These are phyloP conservation scores for Leuciscus waleckii DNA, from an alignment of 2,797 vertebrate species.

Conservation along the genomic window DNA sequence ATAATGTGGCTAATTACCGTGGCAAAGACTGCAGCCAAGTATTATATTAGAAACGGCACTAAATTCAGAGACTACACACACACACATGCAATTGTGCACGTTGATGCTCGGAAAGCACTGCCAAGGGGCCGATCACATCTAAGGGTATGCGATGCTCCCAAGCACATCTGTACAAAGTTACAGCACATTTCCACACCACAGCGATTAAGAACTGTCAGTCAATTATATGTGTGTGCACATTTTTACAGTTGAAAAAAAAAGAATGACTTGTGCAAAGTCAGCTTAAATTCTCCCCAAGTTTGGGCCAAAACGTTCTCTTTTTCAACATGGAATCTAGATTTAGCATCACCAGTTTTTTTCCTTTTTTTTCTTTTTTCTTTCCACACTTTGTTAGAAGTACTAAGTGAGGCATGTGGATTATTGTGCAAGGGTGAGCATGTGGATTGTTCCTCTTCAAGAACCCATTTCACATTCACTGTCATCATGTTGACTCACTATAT, in stretches of 20 bases:
- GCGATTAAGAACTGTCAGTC: constrained; percentile 33
- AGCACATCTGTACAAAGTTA: constrained; percentile 49
- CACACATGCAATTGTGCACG: background rate
- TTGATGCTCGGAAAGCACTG: constrained; percentile 17
- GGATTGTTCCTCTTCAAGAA: constrained; percentile 2
- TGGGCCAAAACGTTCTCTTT: constrained; percentile 17
- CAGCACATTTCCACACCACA: constrained; percentile 39
- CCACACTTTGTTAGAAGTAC: background rate
- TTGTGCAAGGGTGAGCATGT: constrained; percentile 6
- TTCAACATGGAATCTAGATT: constrained; percentile 52
- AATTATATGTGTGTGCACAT: constrained; percentile 29
- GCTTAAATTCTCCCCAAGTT: constrained; percentile 31
- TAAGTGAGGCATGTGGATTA: background rate
- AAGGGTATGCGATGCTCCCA: constrained; percentile 27
- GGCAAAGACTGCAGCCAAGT: constrained; percentile 36
- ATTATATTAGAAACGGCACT: constrained; percentile 30
- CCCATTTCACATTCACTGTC: background rate
- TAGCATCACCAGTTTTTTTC: background rate
- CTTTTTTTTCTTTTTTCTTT: no score
- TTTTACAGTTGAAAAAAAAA: constrained; percentile 22
- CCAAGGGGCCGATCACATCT: constrained; percentile 19
- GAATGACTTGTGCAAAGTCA: constrained; percentile 39
- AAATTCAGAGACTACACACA: constrained; percentile 21
- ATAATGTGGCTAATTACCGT: constrained; percentile 46
- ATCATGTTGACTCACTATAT: background rate